These are phyloP conservation scores for Antigone vipio DNA, from an alignment of 2,113 vertebrate genomes.

Conservation along the genomic window DNA sequence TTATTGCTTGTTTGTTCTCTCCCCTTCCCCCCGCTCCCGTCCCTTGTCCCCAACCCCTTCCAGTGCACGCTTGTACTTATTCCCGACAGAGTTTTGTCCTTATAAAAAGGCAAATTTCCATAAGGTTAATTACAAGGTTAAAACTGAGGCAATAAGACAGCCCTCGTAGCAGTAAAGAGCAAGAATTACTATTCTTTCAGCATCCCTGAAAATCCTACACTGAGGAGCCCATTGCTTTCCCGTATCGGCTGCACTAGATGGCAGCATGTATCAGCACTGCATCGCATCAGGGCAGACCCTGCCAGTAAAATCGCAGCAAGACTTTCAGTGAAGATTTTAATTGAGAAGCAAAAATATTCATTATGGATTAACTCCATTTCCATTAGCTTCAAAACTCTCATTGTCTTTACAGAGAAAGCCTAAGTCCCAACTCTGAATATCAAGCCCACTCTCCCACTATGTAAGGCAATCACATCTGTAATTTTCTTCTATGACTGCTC, in stretches of 20 bases:
- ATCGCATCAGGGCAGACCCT: background rate
- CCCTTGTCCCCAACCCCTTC: background rate
- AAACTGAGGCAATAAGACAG: background rate
- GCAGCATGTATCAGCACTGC: background rate
- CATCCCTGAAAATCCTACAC: rapidly evolving
- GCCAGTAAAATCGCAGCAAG: rapidly evolving
- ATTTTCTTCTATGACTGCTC: background rate
- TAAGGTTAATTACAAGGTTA: background rate
- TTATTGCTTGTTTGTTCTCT: background rate
- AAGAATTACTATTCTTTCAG: background rate
- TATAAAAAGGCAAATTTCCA: background rate
- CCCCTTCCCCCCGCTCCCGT: rapidly evolving
- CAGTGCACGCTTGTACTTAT: rapidly evolving
- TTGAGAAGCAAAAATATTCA: background rate
- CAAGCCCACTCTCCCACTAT: background rate
- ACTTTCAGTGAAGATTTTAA: background rate
- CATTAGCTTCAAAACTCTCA: background rate
- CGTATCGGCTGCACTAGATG: background rate
- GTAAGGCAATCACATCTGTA: background rate
- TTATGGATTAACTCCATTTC: background rate
- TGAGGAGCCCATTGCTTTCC: background rate
- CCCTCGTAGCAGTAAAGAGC: background rate
- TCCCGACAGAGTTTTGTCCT: background rate
- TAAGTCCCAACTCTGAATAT: background rate
- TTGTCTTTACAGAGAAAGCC: background rate